These are phyloP conservation scores for Ochropacha duplaris DNA, from an alignment of 2,888 invertebrate genomes.

Conservation along the genomic window DNA sequence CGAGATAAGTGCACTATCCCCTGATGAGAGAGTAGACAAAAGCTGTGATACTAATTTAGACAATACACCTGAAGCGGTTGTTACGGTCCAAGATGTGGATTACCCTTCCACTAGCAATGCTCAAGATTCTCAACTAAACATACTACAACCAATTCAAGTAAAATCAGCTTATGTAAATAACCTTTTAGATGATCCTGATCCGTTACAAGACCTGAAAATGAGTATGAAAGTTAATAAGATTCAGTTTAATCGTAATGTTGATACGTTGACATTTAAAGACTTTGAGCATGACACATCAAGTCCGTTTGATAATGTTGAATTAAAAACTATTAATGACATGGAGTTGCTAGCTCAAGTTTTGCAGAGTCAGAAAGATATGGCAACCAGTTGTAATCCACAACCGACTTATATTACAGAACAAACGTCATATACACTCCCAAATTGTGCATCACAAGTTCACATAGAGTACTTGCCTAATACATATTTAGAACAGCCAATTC, in stretches of 20 bases:
- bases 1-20: slow-evolving; percentile 81
- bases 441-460: slow-evolving; percentile 66
- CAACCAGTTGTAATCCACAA: slow-evolving; percentile 50
- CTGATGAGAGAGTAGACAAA: slow-evolving; percentile 72
- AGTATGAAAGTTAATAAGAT: slow-evolving; percentile 58
- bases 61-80: slow-evolving; percentile 42
- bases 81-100: slow-evolving; percentile 32
- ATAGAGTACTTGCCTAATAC: slow-evolving; percentile 66
- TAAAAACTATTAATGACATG: slow-evolving; percentile 96
- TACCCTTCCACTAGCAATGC: slow-evolving; percentile 42
- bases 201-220: slow-evolving; percentile 63
- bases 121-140: slow-evolving; percentile 58
- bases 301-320: slow-evolving; percentile 96
- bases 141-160: slow-evolving; percentile 74
- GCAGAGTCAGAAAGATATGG: slow-evolving; percentile 66
- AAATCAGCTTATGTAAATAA: slow-evolving; percentile 60
- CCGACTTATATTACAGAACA: slow-evolving; percentile 46
- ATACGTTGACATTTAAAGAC: slow-evolving; percentile 85
- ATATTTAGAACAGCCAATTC: slow-evolving; percentile 63
- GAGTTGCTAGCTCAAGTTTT: slow-evolving; percentile 93
- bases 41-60: slow-evolving; percentile 60
- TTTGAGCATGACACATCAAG: slow-evolving; percentile 96
- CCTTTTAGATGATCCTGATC: slow-evolving; percentile 75
- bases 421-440: slow-evolving; percentile 44
- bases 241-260: slow-evolving; percentile 64